phyloP scores from a whole-genome alignment of 2,797 vertebrate genomes.

The Botia almorhae region DNA sequence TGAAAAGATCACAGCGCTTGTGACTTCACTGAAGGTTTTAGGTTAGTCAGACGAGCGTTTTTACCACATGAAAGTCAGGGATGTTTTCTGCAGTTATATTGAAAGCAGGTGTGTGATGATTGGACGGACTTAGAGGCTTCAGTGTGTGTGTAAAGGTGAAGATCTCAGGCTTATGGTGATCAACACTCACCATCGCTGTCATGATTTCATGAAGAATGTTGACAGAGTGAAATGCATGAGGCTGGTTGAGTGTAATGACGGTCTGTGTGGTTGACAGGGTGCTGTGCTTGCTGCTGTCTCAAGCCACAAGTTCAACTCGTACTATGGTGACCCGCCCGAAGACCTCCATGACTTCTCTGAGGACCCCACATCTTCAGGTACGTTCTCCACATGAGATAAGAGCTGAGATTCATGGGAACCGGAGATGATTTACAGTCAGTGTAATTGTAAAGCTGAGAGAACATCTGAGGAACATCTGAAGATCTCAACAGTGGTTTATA shows the following conservation, averaged over 20 bases:
- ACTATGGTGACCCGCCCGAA: constrained; percentile 96
- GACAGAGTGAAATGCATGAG: no score
- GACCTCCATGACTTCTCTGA: constrained; percentile 95
- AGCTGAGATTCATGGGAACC: no score
- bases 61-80: constrained; percentile 44
- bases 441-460: neutral
- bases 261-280: constrained; percentile 76
- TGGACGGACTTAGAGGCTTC: neutral
- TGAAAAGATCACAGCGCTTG: neutral
- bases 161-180: neutral
- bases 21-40: neutral
- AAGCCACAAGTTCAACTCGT: constrained; percentile 99
- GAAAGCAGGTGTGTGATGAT: neutral
- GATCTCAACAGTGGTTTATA: no score
- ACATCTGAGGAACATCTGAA: neutral
- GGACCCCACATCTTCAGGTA: constrained; percentile 96
- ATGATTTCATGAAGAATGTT: neutral
- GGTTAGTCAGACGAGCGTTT: neutral
- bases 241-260: neutral
- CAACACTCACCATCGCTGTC: no score
- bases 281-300: constrained; percentile 97
- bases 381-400: neutral
- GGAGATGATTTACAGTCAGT: no score
- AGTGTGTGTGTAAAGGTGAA: constrained; percentile 35
- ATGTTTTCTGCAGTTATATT: neutral